A percentile compares a stretch with the other conserved stretches of the same genome.
These are phyloP conservation scores for Agrochola lota DNA, from an alignment of 2,888 invertebrate species.

Conservation along the genomic window DNA sequence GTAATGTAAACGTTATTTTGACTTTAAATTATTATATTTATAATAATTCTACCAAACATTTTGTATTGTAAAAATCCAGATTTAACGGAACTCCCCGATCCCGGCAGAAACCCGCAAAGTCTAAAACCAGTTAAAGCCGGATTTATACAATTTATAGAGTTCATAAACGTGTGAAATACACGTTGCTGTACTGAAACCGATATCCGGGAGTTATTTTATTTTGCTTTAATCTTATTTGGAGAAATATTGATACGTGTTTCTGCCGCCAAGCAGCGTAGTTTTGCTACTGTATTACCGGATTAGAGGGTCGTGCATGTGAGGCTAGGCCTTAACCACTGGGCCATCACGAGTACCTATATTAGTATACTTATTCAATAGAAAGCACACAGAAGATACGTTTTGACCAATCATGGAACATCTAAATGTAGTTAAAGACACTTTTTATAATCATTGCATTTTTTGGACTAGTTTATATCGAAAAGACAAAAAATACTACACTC, in stretches of 20 bases:
- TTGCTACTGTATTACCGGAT: not conserved
- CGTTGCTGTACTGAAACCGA: conserved; percentile 7
- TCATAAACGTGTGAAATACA: conserved; percentile 34
- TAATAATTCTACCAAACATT: not conserved
- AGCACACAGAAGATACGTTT: not conserved
- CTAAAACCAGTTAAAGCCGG: conserved; percentile 41
- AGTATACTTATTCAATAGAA: not conserved
- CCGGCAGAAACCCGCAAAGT: conserved; percentile 2
- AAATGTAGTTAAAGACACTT: not conserved
- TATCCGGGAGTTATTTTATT: conserved; percentile 21
- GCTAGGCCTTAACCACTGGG: not conserved
- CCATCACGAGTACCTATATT: not conserved
- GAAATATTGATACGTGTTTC: not conserved
- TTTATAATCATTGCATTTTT: not conserved
- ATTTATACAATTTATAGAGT: conserved; percentile 47
- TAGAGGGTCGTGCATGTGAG: not conserved
- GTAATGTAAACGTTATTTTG: not conserved
- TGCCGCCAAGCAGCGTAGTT: rapidly evolving
- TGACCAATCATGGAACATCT: too few relatives aligned
- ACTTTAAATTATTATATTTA: not conserved
- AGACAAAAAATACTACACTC: conserved; percentile 4
- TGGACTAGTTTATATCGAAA: not conserved
- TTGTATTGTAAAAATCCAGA: conserved; percentile 14
- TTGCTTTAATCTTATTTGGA: conserved; percentile 20
- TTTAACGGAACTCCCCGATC: conserved; percentile 15